Conservation (phyloP, 1,140 invertebrate genomes). For the Aphaenogaster ashmeadi region DNA sequence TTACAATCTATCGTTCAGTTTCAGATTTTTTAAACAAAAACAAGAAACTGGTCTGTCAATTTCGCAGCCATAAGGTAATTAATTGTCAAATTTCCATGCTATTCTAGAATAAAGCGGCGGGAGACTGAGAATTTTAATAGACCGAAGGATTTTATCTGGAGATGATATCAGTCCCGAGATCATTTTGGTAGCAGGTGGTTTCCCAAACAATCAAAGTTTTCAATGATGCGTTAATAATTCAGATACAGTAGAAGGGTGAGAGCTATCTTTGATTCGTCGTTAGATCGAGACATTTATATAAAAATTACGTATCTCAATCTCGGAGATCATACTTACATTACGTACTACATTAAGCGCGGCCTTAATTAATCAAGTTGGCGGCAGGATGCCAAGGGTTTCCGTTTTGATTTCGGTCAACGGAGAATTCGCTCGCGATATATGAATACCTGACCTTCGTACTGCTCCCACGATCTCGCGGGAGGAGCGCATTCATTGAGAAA, state of each 20-base stretch:
- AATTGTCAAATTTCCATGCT: not conserved
- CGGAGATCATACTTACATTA: not conserved
- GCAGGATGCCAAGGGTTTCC: slow-evolving; percentile 71
- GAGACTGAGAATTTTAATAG: not conserved
- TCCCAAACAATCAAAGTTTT: not conserved
- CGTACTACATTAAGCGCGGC: slow-evolving; percentile 31
- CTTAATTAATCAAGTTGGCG: slow-evolving; percentile 79
- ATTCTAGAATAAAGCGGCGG: not conserved
- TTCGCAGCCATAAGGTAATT: not conserved
- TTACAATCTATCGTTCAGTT: not conserved
- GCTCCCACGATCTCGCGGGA: not conserved
- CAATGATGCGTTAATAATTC: not conserved
- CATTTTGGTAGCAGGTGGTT: not conserved
- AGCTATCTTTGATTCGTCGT: not conserved
- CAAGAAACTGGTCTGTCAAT: not conserved
- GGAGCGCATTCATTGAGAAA: not conserved
- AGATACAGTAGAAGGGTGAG: not conserved
- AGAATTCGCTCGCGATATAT: slow-evolving; percentile 55
- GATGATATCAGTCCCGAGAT: not conserved
- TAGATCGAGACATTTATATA: not conserved
- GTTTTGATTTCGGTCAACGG: slow-evolving; percentile 69
- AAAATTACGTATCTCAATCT: slow-evolving; percentile 6
- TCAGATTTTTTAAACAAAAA: not conserved
- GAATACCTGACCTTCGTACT: not conserved
- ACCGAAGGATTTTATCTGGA: not conserved